Percentiles rank a stretch among this genome's conserved stretches.
Conservation (phyloP, 1,140 invertebrate species). For the Monomorium pharaonis region DNA sequence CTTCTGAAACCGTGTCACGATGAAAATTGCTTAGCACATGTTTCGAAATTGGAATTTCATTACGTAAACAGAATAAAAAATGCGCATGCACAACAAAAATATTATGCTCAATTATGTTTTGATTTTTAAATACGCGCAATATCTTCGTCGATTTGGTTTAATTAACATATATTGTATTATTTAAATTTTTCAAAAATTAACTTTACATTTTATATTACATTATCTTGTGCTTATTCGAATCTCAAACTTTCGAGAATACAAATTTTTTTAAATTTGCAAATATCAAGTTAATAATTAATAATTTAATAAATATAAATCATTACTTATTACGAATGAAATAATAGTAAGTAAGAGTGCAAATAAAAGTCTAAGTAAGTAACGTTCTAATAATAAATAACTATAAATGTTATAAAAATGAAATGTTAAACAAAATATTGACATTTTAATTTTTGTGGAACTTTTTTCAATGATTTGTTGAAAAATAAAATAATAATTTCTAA, state of each 20-base stretch:
- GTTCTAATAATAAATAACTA: neutral
- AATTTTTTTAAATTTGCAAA: neutral
- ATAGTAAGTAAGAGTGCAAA: neutral
- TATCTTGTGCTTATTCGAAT: neutral
- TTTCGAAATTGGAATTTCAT: conserved; percentile 64
- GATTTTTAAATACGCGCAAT: neutral
- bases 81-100: conserved; percentile 37
- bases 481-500: neutral
- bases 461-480: neutral
- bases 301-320: neutral
- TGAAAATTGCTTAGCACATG: conserved; percentile 33
- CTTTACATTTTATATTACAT: no score
- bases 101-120: neutral
- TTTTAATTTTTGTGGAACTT: neutral
- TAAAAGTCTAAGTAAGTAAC: neutral
- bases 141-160: neutral
- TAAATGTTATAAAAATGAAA: neutral
- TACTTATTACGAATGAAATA: neutral
- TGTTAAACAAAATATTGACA: neutral
- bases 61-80: conserved; percentile 42
- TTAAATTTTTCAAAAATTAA: neutral
- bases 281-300: neutral
- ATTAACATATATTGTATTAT: conserved; percentile 4
- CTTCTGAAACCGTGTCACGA: conserved; percentile 18
- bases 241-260: neutral